Conservation (phyloP, 2,797 vertebrate genomes). For the Falco rusticolus region DNA sequence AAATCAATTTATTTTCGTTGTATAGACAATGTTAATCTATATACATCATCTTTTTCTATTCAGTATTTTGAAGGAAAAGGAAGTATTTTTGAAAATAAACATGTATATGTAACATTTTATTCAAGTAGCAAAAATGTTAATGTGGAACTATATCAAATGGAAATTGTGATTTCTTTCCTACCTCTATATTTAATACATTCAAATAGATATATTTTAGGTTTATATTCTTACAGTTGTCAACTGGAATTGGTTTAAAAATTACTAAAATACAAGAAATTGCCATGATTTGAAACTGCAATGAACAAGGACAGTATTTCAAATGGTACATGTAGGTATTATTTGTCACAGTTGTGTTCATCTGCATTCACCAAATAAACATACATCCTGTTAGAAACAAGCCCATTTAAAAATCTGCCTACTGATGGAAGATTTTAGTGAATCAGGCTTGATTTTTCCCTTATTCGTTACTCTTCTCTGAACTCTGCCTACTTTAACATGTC, state of each 20-base stretch:
- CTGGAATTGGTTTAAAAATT: not conserved
- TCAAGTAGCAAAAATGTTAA: not conserved
- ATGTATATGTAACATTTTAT: not conserved
- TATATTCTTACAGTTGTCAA: not conserved
- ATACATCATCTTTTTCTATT: not conserved
- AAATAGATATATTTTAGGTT: not conserved
- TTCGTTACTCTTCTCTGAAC: not conserved
- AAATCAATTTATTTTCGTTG: not conserved
- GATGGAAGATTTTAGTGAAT: not conserved
- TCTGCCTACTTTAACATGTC: not conserved
- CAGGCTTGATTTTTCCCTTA: not conserved
- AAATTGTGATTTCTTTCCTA: not conserved
- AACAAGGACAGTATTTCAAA: not conserved
- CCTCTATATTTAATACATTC: not conserved
- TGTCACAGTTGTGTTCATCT: not conserved
- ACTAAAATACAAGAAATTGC: not conserved
- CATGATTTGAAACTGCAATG: not conserved
- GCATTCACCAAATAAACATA: not conserved
- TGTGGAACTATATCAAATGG: not conserved
- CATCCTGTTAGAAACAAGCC: not conserved
- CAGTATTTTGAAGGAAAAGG: not conserved
- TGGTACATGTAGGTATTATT: not conserved
- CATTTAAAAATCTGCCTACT: not conserved
- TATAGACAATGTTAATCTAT: not conserved
- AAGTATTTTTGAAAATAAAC: not conserved